Conservation (phyloP, 1,140 invertebrate genomes). For the Phortica variegata region DNA sequence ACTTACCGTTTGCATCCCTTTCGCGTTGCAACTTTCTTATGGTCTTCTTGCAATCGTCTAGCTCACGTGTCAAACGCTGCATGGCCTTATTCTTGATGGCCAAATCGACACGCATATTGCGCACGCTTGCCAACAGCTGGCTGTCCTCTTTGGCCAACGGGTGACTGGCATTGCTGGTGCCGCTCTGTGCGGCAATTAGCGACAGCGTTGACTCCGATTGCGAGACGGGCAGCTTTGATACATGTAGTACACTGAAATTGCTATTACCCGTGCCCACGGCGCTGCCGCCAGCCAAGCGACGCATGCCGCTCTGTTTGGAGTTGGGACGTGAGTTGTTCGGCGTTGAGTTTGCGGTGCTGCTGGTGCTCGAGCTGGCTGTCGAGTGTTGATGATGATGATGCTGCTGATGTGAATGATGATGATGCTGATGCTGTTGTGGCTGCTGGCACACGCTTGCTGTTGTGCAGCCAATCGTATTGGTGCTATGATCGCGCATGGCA, state of each 20-base stretch:
- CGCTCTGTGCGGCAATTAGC: conserved; percentile 15
- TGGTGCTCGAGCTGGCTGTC: conserved; percentile 59
- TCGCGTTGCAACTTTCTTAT: conserved; percentile 73
- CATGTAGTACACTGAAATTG: conserved; percentile 2
- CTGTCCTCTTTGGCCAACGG: conserved; percentile 65
- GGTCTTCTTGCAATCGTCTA: conserved; percentile 73
- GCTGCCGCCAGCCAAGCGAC: conserved; percentile 10
- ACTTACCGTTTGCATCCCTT: conserved; percentile 62
- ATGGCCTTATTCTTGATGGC: conserved; percentile 71
- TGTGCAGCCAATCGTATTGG: conserved; percentile 49
- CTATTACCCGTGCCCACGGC: background rate
- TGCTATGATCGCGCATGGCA: conserved; percentile 43
- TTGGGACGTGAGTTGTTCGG: conserved; percentile 55
- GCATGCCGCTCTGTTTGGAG: conserved; percentile 47
- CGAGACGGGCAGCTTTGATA: conserved; percentile 47
- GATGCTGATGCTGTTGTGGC: conserved; percentile 21
- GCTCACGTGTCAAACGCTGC: conserved; percentile 68
- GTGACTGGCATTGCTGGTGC: conserved; percentile 12
- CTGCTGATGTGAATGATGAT: conserved; percentile 27
- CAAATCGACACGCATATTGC: conserved; percentile 72
- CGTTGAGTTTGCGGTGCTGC: conserved; percentile 60
- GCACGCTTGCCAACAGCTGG: conserved; percentile 74
- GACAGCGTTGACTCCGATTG: conserved; percentile 53
- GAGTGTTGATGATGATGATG: conserved; percentile 45
- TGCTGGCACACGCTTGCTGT: conserved; percentile 36